Evolutionary conservation across 2,888 invertebrate species (phyloP).

Genomic region (Lithophane semibrunnea): DNA sequence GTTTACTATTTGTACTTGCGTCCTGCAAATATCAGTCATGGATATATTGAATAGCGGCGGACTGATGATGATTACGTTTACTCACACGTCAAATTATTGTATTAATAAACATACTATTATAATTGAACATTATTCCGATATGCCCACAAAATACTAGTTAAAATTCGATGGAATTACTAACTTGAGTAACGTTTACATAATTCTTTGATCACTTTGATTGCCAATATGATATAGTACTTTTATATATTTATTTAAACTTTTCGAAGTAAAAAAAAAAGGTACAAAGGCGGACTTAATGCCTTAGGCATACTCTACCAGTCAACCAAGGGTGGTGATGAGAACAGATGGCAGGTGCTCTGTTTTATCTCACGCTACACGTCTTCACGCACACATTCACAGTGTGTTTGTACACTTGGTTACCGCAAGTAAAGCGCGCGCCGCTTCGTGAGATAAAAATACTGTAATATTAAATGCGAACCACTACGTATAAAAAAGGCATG

Average conservation of each 20-base stretch:
- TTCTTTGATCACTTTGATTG: neutral
- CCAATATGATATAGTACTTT: too few relatives aligned
- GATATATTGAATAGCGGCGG: slow-evolving; percentile 60
- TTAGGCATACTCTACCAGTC: too few relatives aligned
- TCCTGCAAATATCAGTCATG: slow-evolving; percentile 76
- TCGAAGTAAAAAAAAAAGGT: too few relatives aligned
- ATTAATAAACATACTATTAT: slow-evolving; percentile 5
- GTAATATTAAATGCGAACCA: neutral
- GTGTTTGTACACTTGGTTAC: too few relatives aligned
- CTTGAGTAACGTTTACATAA: neutral
- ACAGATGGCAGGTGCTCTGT: too few relatives aligned
- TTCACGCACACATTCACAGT: too few relatives aligned
- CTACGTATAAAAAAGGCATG: neutral
- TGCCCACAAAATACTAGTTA: slow-evolving; percentile 43
- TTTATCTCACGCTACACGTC: too few relatives aligned
- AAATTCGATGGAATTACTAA: neutral
- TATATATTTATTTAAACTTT: too few relatives aligned
- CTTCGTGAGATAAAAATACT: too few relatives aligned
- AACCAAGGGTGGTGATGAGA: too few relatives aligned
- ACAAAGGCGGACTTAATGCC: too few relatives aligned
- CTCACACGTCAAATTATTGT: slow-evolving; percentile 23
- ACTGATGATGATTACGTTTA: slow-evolving; percentile 30
- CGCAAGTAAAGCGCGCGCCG: too few relatives aligned
- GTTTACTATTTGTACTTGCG: slow-evolving; percentile 78
- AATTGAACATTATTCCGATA: slow-evolving; percentile 23